Evolutionary conservation across 1,140 invertebrate genomes (phyloP).

Genomic region (Charaxes varanes): DNA sequence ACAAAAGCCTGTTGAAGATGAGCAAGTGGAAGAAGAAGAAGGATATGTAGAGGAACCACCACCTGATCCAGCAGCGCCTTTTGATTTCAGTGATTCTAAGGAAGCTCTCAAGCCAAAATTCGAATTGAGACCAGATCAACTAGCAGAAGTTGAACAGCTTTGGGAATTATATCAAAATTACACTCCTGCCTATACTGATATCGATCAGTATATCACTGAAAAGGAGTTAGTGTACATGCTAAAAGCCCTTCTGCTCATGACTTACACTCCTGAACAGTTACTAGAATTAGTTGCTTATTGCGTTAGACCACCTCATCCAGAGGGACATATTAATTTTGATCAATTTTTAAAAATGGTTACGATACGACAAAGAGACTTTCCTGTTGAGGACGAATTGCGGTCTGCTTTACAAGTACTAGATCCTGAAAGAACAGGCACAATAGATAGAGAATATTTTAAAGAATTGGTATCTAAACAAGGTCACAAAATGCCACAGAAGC

Average conservation of each 20-base stretch:
- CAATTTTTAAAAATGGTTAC: conserved; percentile 63
- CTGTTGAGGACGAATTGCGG: conserved; percentile 56
- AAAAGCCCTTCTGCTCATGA: conserved; percentile 52
- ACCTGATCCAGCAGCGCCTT: conserved; percentile 55
- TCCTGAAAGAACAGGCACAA: conserved; percentile 35
- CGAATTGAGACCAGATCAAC: conserved; percentile 50
- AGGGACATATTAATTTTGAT: conserved; percentile 53
- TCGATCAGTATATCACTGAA: conserved; percentile 53
- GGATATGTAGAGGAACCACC: conserved; percentile 44
- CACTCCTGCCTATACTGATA: conserved; percentile 58
- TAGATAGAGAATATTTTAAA: conserved; percentile 51
- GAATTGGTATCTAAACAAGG: conserved; percentile 47
- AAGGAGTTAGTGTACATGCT: conserved; percentile 64
- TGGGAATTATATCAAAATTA: conserved; percentile 60
- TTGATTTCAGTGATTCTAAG: conserved; percentile 49
- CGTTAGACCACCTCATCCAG: conserved; percentile 49
- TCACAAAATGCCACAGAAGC: conserved; percentile 46
- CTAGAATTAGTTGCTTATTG: conserved; percentile 52
- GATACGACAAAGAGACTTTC: conserved; percentile 50
- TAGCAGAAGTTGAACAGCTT: conserved; percentile 55
- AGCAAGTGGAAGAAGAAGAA: conserved; percentile 47
- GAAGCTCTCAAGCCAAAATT: conserved; percentile 53
- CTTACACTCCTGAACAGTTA: conserved; percentile 54
- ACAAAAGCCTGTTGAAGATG: conserved; percentile 21
- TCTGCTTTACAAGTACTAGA: conserved; percentile 52